Conservation (phyloP, 1,140 invertebrate species). For the Diachasma alloeum region DNA sequence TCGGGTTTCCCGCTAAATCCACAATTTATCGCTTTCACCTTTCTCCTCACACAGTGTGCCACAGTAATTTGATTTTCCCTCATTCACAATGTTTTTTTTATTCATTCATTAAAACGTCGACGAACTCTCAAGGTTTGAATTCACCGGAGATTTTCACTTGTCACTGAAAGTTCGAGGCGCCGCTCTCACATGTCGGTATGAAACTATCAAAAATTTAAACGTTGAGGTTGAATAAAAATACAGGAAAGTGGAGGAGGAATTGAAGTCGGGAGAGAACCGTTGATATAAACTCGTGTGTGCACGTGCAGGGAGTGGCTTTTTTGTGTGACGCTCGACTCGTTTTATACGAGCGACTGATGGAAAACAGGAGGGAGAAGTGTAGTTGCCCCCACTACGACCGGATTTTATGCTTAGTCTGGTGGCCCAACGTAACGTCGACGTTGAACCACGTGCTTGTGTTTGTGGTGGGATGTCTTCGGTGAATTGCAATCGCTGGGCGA, state of each 20-base stretch:
- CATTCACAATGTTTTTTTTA: not conserved
- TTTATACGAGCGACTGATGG: slow-evolving; percentile 22
- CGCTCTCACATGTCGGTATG: too few species aligned
- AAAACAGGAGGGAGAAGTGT: not conserved
- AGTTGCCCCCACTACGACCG: not conserved
- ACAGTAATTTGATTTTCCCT: not conserved
- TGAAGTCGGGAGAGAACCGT: not conserved
- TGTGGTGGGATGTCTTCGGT: too few species aligned
- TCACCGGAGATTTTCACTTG: too few species aligned
- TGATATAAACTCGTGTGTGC: not conserved
- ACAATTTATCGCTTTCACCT: slow-evolving; percentile 11
- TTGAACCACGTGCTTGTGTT: not conserved
- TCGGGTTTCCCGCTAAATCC: not conserved
- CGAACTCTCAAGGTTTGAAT: too few species aligned
- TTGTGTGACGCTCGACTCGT: slow-evolving; percentile 15
- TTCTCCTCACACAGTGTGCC: not conserved
- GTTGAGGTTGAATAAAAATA: not conserved
- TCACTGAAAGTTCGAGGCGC: too few species aligned
- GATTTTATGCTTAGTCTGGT: not conserved
- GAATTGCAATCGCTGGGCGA: too few species aligned
- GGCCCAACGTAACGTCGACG: not conserved
- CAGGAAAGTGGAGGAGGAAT: not conserved
- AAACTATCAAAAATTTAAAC: too few species aligned
- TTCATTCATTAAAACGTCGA: not conserved
- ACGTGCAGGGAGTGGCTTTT: slow-evolving; percentile 29